Base-by-base conservation (phyloP, 2,113 vertebrate species). In the Rhinoderma darwinii region DNA sequence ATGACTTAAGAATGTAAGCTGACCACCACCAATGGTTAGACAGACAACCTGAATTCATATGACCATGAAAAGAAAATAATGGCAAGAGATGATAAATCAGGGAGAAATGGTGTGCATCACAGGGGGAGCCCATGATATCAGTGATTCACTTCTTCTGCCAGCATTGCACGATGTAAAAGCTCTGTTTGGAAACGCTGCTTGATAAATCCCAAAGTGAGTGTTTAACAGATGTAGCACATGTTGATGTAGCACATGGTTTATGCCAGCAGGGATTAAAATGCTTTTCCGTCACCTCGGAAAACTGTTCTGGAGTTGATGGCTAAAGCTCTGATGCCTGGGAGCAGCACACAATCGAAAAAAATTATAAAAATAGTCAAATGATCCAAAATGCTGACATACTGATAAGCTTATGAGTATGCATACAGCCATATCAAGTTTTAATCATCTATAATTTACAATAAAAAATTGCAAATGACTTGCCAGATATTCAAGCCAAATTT, bases 11-110 rank as follows among this genome's bases (percentile, higher is more conserved):
- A 85, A 85, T 85, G 83, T 9, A 85, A 85, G n/a, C 9, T 77
- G 56, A 76, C 83, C 83, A 76, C 73, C 72, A 85, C 83, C 83
- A 85, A 77, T 85, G 73, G 83, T 59, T 73, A 85, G 82, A 84
- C 66, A 74, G 83, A 77, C 83, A 84, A 75, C 83, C 56, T 85
- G 41, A 59, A 77, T 85, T 77, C 72, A 76, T 77, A 63, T 47
- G 54, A 56, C 73, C 56, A 47, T 85, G 83, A 76, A 77, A 85
- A 77, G 73, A 61, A 85, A 85, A 77, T 77, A 85, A 30, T 27
- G 50, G 83, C 15, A 35, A 68, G 39, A 43, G 37, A 84, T 61
- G 72, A 84, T 84, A 84, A 84, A 84, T 84, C 47, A 74, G 47
- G 51, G 37, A 32, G 35, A 41, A 76, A 72, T 56, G 72, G 51